Evolutionary conservation across 2,888 invertebrate species (phyloP).

Genomic region (Melieria picta): DNA sequence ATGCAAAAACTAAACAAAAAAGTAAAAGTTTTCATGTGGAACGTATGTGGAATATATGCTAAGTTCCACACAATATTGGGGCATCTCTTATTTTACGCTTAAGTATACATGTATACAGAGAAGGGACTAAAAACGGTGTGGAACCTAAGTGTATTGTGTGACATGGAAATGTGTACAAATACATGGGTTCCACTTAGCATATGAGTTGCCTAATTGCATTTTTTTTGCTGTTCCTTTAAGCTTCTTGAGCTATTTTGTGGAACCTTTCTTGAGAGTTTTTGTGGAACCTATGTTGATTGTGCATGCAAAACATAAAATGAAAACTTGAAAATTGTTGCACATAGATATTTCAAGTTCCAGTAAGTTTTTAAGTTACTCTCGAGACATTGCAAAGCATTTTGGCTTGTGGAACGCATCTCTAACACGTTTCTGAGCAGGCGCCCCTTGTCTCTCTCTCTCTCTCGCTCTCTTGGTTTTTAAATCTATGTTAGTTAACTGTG

Average conservation of each 20-base stretch:
- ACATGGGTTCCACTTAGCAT: neutral
- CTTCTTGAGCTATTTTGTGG: neutral
- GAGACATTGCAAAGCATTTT: too few species aligned
- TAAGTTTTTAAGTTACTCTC: too few species aligned
- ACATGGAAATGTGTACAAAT: neutral
- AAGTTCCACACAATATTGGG: neutral
- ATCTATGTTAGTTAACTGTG: too few species aligned
- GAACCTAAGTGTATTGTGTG: conserved; percentile 1
- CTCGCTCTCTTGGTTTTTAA: neutral
- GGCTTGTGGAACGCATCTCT: too few species aligned
- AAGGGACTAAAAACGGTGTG: neutral
- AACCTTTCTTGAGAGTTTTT: neutral
- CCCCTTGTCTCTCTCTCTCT: neutral
- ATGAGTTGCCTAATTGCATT: too few species aligned
- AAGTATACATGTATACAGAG: neutral
- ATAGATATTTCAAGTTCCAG: too few species aligned
- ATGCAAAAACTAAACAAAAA: too few species aligned
- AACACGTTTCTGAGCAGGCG: too few species aligned
- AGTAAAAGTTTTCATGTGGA: neutral
- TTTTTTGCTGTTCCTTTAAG: too few species aligned
- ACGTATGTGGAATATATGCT: neutral
- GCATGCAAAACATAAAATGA: neutral
- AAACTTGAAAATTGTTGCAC: too few species aligned
- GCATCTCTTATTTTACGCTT: neutral
- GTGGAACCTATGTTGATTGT: neutral